Conservation (phyloP, 2,797 vertebrate genomes). For the Strix occidentalis region DNA sequence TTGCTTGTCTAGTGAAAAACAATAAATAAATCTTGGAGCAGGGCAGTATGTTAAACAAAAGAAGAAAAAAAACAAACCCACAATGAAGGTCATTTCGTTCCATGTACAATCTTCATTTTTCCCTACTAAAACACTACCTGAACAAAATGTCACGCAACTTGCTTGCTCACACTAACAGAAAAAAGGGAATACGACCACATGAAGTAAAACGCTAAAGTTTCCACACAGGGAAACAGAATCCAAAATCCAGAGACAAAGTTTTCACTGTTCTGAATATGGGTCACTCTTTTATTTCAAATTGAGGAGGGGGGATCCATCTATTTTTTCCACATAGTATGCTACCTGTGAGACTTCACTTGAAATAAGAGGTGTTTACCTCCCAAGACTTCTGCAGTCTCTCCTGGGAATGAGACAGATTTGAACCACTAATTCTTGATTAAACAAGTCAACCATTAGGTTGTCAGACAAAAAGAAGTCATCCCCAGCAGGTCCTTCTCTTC, state of each 20-base stretch:
- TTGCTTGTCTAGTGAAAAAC: slow-evolving; percentile 18
- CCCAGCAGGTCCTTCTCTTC: not conserved
- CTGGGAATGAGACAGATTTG: not conserved
- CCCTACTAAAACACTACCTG: not conserved
- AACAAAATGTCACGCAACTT: not conserved
- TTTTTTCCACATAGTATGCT: not conserved
- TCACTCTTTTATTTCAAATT: not conserved
- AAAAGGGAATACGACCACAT: not conserved
- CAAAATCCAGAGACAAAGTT: not conserved
- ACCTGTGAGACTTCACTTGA: not conserved
- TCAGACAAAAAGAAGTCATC: not conserved
- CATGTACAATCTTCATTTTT: not conserved
- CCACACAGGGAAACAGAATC: not conserved
- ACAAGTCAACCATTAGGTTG: not conserved
- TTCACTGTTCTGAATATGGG: not conserved
- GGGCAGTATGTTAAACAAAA: not conserved
- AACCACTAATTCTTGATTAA: not conserved
- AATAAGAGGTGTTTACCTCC: not conserved
- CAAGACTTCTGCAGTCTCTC: not conserved
- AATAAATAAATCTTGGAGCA: not conserved
- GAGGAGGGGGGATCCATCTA: not conserved
- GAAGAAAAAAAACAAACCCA: not conserved
- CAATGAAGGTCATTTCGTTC: not conserved
- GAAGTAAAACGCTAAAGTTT: not conserved
- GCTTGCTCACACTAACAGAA: not conserved